Percentiles rank a stretch among this genome's conserved stretches.
Conservation (phyloP, 2,797 vertebrate species). For the Platalea minor region DNA sequence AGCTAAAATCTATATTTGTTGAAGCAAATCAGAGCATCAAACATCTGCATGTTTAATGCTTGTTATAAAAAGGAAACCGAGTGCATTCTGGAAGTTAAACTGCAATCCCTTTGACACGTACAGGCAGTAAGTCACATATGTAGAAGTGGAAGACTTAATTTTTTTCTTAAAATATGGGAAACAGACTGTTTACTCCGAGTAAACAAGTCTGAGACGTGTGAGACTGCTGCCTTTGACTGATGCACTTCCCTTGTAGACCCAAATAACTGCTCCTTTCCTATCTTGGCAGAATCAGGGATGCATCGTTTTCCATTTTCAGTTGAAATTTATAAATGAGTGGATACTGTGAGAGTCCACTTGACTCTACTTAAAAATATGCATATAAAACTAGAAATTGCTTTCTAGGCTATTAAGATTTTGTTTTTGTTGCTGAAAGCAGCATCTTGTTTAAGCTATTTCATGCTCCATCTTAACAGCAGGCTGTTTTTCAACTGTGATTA, state of each 20-base stretch:
- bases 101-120: background rate
- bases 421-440: background rate
- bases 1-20: background rate
- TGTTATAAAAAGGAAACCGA: background rate
- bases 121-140: background rate
- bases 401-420: background rate
- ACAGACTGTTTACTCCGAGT: background rate
- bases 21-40: background rate
- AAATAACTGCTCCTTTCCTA: background rate
- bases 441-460: background rate
- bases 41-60: background rate
- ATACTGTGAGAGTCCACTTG: background rate
- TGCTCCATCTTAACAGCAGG: background rate
- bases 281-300: background rate
- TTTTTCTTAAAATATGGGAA: background rate
- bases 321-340: background rate
- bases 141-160: background rate
- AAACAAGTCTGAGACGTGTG: background rate
- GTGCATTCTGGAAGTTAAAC: background rate
- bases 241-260: background rate
- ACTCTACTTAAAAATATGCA: background rate
- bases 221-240: background rate
- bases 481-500: background rate
- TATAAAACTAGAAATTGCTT: background rate
- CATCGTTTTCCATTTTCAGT: background rate